Base-by-base conservation (phyloP, 2,797 vertebrate genomes). In the Oreonectes daqikongensis region DNA sequence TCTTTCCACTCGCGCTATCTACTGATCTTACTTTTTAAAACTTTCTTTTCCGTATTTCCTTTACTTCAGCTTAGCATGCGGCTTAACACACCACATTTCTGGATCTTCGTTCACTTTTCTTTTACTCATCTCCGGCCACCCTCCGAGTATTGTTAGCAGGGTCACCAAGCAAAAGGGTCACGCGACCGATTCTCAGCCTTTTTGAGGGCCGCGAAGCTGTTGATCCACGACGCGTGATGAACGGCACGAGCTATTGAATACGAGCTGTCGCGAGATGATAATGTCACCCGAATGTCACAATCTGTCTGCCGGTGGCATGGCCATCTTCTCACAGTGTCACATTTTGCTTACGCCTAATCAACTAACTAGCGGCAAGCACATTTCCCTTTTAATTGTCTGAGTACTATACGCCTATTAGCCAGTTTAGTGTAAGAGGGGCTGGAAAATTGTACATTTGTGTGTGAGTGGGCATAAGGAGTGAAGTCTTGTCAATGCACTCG, bases 211-310 rank as follows among this genome's bases (percentile, higher is more conserved):
- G 89, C 92, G 87, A 91, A 93, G 91, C 90, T 92, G 90, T 87
- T 93, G 92, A 92, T 94, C 92, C 91, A 88, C 90, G 84, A 91
- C 91, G 84, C 83, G 81, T 85, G 88, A 91, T 93, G 92, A 91
- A 90, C 86, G 84, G 88, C 86, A 90, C 85, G 77, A 84, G 84
- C 86, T 89, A 86, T 90, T 87, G 87, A 91, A 88, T 90, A 84
- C 88, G 80, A 87, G 84, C 84, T 83, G 88, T 90, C 84, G 81
- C 61, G 38, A 81, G 85, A 91, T 91, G 90, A 90, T 91, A 92
- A 94, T 92, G 92, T 91, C 93, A 93, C 81, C 81, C 81, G 90
- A 92, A 94, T 92, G 91, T 92, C 93, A 92, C 92, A 92, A 90
- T 92, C 89, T 92, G 91, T 90, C 88, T 86, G 82, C 67, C 84